Conservation (phyloP, 2,888 invertebrate genomes). For the Rotaria macrura region DNA sequence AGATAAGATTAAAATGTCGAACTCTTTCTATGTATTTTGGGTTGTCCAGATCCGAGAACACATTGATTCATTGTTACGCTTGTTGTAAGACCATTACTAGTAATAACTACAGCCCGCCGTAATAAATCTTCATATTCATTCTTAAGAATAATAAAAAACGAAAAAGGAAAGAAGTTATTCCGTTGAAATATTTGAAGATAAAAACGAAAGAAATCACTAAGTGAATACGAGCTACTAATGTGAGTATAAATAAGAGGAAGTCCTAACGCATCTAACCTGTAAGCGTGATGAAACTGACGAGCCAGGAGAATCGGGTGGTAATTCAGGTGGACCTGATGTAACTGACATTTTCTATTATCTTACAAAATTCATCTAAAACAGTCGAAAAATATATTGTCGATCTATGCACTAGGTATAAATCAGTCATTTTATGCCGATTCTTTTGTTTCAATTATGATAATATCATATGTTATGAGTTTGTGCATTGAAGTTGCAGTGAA, state of each 20-base stretch:
- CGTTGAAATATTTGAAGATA: not conserved
- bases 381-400: too few species aligned
- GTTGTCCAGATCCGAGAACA: not conserved
- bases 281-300: slow-evolving; percentile 44
- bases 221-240: not conserved
- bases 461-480: too few species aligned
- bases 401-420: too few species aligned
- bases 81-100: not conserved
- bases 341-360: not conserved
- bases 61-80: not conserved
- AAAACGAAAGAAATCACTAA: not conserved
- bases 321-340: not conserved
- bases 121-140: slow-evolving; percentile 47
- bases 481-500: too few species aligned
- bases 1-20: too few species aligned
- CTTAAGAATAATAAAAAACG: slow-evolving; percentile 36
- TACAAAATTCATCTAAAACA: not conserved
- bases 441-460: too few species aligned
- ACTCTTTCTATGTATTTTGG: not conserved
- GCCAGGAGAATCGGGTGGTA: slow-evolving; percentile 44
- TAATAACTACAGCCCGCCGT: slow-evolving; percentile 44
- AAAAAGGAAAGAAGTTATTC: too few species aligned
- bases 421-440: too few species aligned
- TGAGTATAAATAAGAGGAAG: not conserved
- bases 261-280: slow-evolving; percentile 37